Base-by-base conservation (phyloP, 2,888 invertebrate species). In the Synanthedon andrenaeformis region DNA sequence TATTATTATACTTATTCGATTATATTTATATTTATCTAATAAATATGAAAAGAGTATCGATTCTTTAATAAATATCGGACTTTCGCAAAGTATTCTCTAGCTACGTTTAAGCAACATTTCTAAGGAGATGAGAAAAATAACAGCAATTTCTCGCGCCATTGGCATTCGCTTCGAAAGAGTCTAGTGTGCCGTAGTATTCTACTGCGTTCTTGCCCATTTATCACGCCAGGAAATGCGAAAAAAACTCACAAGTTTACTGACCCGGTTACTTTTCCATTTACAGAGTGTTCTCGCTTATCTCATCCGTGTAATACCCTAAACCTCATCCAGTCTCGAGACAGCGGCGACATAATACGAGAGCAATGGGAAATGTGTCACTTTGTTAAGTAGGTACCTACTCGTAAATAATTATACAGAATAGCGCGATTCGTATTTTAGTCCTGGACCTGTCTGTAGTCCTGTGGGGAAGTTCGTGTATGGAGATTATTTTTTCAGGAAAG, bases 241-340 rank as follows among this genome's bases (percentile, higher is more conserved):
- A 78, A 75, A 78, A 79, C 56, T 78, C 77, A 72, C 75, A 61
- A 62, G 67, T 66, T 72, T 72, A 76, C 76, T 82, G 81, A 82
- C 79, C 82, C 80, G 35, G 82, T 74, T 75, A 70, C 76, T 78
- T 81, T 82, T 79, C 79, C 77, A 82, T 83, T 82, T 81, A 76
- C 79, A 70, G 67, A 74, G 72, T 70, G 69, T 76, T 76, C 72
- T 70, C 66, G 69, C 72, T 79, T 76, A 80, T 78, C 76, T 79
- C 73, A 71, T 70, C 74, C 74, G 70, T 76, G 70, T 74, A 75
- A 76, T 74, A 69, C 70, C 66, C 64, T 70, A 67, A 69, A 67
- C 66, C 62, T 67, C 63, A 53, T 52, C 55, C 53, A 51, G 41
- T 35, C 12, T 17, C n/a, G 51, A 51, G 41, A 28, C 51, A 51